phyloP scores from a whole-genome alignment of 2,113 vertebrate genomes.

The Galeopterus variegatus region DNA sequence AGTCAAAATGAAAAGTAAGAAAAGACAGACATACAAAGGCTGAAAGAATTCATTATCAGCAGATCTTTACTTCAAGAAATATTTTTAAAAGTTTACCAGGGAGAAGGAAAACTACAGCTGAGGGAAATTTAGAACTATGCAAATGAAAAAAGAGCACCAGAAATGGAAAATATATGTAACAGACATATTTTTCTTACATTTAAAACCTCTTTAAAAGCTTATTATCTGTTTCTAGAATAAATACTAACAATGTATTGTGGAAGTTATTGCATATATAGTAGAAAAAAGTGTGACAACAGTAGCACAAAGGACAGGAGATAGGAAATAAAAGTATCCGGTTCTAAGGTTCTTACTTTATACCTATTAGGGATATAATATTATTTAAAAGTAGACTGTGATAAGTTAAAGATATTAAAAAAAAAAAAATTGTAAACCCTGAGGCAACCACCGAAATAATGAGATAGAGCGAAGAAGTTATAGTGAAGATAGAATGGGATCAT shows the following conservation, averaged over 20 bases:
- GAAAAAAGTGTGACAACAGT: constrained; percentile 3
- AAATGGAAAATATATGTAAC: background rate
- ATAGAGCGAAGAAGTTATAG: background rate
- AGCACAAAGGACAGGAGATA: background rate
- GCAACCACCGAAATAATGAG: background rate
- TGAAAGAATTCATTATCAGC: constrained; percentile 10
- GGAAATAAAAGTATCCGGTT: background rate
- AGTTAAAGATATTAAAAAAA: background rate
- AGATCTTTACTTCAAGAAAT: background rate
- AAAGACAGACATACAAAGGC: background rate
- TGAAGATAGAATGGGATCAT: background rate
- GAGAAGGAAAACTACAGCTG: background rate
- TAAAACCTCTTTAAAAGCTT: background rate
- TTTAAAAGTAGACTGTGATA: background rate
- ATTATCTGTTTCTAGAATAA: background rate
- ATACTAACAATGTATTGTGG: background rate
- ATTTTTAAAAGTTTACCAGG: background rate
- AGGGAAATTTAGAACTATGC: background rate
- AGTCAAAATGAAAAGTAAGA: constrained; percentile 48
- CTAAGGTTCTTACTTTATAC: background rate
- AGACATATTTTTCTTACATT: constrained; percentile 14
- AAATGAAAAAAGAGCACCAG: background rate
- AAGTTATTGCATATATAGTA: background rate
- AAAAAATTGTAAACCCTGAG: background rate
- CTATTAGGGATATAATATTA: background rate